phyloP scores from a whole-genome alignment of 1,140 invertebrate species.

The Arctopsyche grandis region DNA sequence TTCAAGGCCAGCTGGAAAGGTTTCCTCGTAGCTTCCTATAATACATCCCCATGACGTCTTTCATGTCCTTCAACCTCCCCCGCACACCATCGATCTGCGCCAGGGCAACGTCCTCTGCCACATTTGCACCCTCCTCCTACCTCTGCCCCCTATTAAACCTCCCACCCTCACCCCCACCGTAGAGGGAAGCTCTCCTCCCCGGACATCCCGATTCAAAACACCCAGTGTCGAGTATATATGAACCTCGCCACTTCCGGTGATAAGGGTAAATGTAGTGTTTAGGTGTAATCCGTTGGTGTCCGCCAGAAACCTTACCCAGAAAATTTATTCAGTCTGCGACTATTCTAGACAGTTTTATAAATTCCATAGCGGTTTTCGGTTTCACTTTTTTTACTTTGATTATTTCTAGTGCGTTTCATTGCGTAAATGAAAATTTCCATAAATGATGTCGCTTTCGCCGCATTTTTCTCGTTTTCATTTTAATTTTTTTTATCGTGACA shows the following conservation, averaged over 20 bases:
- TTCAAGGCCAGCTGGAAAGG: too few species aligned
- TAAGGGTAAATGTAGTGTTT: background rate
- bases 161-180: background rate
- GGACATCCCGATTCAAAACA: background rate
- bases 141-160: background rate
- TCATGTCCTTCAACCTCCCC: background rate
- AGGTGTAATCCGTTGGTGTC: background rate
- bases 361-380: too few species aligned
- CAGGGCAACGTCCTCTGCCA: constrained; percentile 14
- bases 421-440: too few species aligned
- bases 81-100: constrained; percentile 1
- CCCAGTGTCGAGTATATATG: background rate
- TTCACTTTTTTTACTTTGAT: too few species aligned
- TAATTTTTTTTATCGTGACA: background rate
- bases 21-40: too few species aligned
- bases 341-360: too few species aligned
- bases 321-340: too few species aligned
- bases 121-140: constrained; percentile 1
- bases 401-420: too few species aligned
- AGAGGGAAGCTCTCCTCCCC: background rate
- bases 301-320: background rate
- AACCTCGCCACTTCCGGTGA: background rate
- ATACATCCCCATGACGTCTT: too few species aligned
- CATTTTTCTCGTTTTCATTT: background rate
- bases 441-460: background rate